Evolutionary conservation across 2,113 vertebrate genomes (phyloP), one percentile per base, ranked within the genome.

Genomic region (Microcebus jonahi): DNA sequence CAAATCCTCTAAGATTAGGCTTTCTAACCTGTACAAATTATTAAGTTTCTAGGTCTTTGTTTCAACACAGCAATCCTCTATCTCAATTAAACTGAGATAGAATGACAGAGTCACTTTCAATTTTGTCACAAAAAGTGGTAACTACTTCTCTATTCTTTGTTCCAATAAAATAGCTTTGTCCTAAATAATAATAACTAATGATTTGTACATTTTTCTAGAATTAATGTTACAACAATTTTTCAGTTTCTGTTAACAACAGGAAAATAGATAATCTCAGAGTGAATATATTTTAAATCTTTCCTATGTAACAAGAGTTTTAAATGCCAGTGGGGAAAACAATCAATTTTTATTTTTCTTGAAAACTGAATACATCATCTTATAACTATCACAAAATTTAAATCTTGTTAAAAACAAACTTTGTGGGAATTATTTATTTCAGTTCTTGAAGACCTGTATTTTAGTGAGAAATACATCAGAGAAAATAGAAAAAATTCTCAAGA

Each of bases 331-430:
- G 77, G 50, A 95, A 95, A 88, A 67, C 67, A 79, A 91, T 96
- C 29, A 55, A 53, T 91, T 95, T 67, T 68, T 77, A 79, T 73
- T 93, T 73, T 86, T 96, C 83, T 95, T 92, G 31, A 94, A 96
- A 76, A 61, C 59, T 71, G 48, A 81, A 39, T 90, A 63, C 45
- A 96, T 86, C 0, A 29, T 79, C 76, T 84, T 95, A 45, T 10
- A 97, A 93, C 55, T 95, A 48, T 77, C 27, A 61, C 39, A 53
- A 59, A 88, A 97, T 96, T 93, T 75, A 90, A 98, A 94, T 71
- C 18, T 57, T 79, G 42, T 88, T 71, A 21, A 55, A 57, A 97
- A 71, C 7, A 88, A 81, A 73, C 68, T 92, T 91, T 92, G 75
- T 23, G 39, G 39, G 70, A 77, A 79, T 85, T 94, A 63, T 95